Percentiles rank a stretch among this genome's conserved stretches.
Conservation (phyloP, 1,140 invertebrate genomes). For the Magallana ariakensis region DNA sequence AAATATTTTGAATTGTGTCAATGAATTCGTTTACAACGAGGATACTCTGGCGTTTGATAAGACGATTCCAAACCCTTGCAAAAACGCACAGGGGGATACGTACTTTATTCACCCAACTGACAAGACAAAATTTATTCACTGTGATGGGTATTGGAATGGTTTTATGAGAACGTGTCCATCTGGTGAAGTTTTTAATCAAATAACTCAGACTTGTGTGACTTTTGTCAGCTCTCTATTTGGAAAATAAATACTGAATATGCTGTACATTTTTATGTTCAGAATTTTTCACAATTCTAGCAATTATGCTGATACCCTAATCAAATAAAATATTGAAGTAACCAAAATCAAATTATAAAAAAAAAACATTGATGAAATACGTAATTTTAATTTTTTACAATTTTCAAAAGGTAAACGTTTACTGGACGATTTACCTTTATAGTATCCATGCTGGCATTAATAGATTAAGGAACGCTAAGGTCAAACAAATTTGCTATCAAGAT, state of each 20-base stretch:
- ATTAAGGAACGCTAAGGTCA: background rate
- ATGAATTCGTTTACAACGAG: conserved; percentile 40
- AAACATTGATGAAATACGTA: background rate
- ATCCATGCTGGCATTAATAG: background rate
- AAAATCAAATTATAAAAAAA: background rate
- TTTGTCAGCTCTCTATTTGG: background rate
- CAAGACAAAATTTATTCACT: conserved; percentile 37
- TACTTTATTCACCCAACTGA: conserved; percentile 36
- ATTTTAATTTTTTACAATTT: background rate
- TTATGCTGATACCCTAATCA: too few species aligned
- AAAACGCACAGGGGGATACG: background rate
- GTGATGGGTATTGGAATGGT: conserved; percentile 45
- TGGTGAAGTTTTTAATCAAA: conserved; percentile 15
- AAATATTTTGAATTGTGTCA: conserved; percentile 15
- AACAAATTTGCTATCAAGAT: background rate
- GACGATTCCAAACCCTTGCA: conserved; percentile 21
- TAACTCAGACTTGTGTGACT: conserved; percentile 8
- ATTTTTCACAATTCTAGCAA: background rate
- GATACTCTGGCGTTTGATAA: background rate
- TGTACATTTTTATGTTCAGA: background rate
- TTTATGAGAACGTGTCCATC: conserved; percentile 43
- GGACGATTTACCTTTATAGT: background rate
- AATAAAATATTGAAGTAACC: background rate
- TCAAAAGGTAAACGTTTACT: background rate
- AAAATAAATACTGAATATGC: background rate